Percentiles rank a stretch among this genome's conserved stretches.
Evolutionary conservation across 1,140 invertebrate genomes (phyloP).

Genomic region (Antheraea mylitta): DNA sequence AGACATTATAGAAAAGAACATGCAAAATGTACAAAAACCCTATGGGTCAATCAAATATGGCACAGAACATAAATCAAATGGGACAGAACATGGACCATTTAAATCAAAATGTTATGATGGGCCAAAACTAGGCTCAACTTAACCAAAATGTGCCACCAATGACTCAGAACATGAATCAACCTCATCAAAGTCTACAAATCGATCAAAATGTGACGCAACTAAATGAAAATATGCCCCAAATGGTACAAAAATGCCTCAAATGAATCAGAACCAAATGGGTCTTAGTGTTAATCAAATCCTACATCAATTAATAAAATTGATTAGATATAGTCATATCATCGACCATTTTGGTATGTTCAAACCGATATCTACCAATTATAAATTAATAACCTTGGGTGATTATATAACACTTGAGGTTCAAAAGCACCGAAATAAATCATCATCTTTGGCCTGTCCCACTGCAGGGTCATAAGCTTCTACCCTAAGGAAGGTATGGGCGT

Average conservation of each 20-base stretch:
- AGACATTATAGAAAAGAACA: conserved; percentile 9
- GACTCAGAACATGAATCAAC: conserved; percentile 27
- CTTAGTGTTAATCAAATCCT: conserved; percentile 44
- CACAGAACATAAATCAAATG: conserved; percentile 42
- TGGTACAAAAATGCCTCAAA: conserved; percentile 39
- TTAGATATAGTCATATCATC: too few relatives aligned
- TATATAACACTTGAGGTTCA: too few relatives aligned
- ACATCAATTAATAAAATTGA: conserved; percentile 15
- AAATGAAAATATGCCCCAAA: conserved; percentile 36
- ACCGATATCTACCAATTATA: too few relatives aligned
- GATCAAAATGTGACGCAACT: conserved; percentile 43
- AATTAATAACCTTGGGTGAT: too few relatives aligned
- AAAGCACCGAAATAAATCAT: too few relatives aligned
- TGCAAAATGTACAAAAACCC: conserved; percentile 13
- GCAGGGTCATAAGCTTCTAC: too few relatives aligned
- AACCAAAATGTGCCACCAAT: conserved; percentile 36
- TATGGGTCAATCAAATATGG: conserved; percentile 28
- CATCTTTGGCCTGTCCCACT: too few relatives aligned
- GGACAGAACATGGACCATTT: conserved; percentile 32
- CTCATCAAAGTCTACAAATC: conserved; percentile 22
- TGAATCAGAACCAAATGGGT: conserved; percentile 23
- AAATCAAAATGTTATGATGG: conserved; percentile 23
- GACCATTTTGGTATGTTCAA: too few relatives aligned
- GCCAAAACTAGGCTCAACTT: conserved; percentile 24
- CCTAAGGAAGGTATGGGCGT: too few relatives aligned